phyloP scores from a whole-genome alignment of 2,797 vertebrate species.

The Apogon hyalosoma region DNA sequence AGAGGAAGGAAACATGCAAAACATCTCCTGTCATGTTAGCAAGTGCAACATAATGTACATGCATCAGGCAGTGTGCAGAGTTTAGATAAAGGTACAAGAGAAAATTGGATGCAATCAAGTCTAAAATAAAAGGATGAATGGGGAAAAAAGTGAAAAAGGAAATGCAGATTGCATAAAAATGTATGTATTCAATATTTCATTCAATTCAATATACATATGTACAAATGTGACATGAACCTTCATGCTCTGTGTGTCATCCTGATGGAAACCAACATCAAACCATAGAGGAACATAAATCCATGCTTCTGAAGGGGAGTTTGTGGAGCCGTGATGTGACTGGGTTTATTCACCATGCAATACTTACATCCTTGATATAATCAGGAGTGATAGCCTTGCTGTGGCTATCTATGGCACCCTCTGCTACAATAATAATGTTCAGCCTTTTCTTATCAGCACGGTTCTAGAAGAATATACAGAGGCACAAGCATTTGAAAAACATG shows the following conservation, averaged over 20 bases:
- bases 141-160: not conserved
- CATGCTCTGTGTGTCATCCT: not conserved
- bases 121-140: not conserved
- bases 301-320: slow-evolving; percentile 26
- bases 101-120: not conserved
- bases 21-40: slow-evolving; percentile 49
- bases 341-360: slow-evolving; percentile 64
- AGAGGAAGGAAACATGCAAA: slow-evolving; percentile 58
- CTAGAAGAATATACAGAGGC: slow-evolving; percentile 72
- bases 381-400: slow-evolving; percentile 92
- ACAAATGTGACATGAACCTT: not conserved
- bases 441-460: slow-evolving; percentile 96
- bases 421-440: slow-evolving; percentile 97
- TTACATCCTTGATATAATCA: slow-evolving; percentile 94
- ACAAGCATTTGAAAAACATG: slow-evolving; percentile 38
- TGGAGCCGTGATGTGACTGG: not conserved
- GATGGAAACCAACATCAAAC: slow-evolving; percentile 21
- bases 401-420: slow-evolving; percentile 94
- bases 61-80: slow-evolving; percentile 9
- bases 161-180: not conserved
- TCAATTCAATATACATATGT: not conserved
- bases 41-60: slow-evolving; percentile 1
- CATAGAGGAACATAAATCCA: slow-evolving; percentile 7
- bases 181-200: not conserved
- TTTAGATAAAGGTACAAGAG: not conserved